Conservation (phyloP, 2,113 vertebrate genomes). For the Noturus placidus region DNA sequence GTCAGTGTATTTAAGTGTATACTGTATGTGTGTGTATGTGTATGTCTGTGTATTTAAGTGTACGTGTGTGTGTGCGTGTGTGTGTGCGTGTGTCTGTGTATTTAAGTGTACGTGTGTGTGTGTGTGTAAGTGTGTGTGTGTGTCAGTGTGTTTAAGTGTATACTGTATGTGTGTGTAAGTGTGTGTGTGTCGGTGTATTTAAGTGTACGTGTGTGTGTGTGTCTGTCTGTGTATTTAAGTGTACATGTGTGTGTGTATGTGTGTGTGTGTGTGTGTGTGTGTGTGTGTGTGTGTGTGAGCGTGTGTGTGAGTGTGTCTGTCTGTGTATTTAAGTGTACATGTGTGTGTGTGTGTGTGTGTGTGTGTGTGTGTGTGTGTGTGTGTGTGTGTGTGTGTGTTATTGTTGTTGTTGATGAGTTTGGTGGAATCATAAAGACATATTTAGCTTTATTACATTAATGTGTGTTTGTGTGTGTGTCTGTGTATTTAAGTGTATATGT, state of each 20-base stretch:
- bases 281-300: neutral
- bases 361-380: neutral
- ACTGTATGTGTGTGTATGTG: neutral
- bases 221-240: neutral
- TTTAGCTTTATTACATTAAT: no score
- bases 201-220: neutral
- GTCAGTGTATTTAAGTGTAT: no score
- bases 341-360: neutral
- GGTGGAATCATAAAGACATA: no score
- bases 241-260: neutral
- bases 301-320: no score
- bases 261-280: neutral
- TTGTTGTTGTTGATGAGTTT: neutral
- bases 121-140: neutral
- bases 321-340: no score
- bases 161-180: no score
- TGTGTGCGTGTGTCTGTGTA: neutral
- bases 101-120: neutral
- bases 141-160: no score
- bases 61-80: neutral
- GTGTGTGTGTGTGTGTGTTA: neutral
- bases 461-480: constrained; percentile 63
- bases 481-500: neutral
- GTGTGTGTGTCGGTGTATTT: no score
- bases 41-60: no score